Evolutionary conservation across 2,797 vertebrate species (phyloP).

Genomic region (Gambusia yucatana): DNA sequence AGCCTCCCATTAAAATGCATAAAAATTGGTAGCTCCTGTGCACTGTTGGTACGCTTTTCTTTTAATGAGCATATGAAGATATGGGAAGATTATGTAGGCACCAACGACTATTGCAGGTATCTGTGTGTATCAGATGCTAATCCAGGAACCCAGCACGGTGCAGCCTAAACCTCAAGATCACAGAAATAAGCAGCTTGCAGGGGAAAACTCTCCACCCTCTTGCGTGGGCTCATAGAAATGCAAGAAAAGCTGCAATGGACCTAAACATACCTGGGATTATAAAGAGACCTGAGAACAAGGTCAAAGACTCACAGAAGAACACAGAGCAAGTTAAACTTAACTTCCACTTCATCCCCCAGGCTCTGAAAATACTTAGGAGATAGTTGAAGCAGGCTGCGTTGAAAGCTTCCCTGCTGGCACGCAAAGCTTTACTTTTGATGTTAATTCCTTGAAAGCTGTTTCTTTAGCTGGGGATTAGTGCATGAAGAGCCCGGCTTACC

Average conservation of each 20-base stretch:
- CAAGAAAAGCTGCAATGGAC: constrained; percentile 53
- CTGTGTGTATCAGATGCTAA: constrained; percentile 32
- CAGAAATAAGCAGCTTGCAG: constrained; percentile 34
- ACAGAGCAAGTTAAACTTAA: constrained; percentile 85
- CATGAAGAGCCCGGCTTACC: constrained; percentile 84
- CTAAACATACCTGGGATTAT: constrained; percentile 79
- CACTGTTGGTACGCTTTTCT: not conserved
- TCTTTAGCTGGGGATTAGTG: constrained; percentile 88
- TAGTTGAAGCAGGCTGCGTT: constrained; percentile 81
- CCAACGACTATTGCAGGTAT: constrained; percentile 6
- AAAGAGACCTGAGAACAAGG: constrained; percentile 83
- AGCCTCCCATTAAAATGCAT: not conserved
- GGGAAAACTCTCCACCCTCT: constrained; percentile 55
- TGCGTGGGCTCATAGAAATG: constrained; percentile 57
- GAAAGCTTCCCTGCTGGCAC: constrained; percentile 84
- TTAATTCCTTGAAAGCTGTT: constrained; percentile 90
- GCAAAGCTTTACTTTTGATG: constrained; percentile 87
- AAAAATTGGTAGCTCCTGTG: not conserved
- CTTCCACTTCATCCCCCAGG: constrained; percentile 83
- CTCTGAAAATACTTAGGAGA: constrained; percentile 84
- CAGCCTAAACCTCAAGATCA: constrained; percentile 53
- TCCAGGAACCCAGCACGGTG: constrained; percentile 26
- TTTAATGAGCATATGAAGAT: not conserved
- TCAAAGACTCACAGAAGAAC: constrained; percentile 82
- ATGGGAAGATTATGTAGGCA: constrained; percentile 9